These are phyloP conservation scores for Oreochromis niloticus DNA, from an alignment of 2,113 vertebrate species.

Conservation along the genomic window DNA sequence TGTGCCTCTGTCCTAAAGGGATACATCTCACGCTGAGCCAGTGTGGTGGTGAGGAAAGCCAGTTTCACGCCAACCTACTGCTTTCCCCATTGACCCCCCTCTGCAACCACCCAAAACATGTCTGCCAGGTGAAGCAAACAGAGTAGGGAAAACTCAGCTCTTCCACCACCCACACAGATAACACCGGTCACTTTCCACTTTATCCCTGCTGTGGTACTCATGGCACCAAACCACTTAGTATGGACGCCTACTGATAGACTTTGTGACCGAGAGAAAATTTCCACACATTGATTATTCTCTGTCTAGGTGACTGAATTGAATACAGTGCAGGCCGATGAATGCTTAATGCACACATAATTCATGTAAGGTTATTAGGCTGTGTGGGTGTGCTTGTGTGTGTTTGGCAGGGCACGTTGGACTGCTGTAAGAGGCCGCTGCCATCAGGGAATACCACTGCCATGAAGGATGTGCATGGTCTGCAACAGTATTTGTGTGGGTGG, in stretches of 20 bases:
- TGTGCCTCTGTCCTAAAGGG: slow-evolving; percentile 4
- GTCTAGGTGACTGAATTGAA: slow-evolving; percentile 30
- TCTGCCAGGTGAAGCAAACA: slow-evolving; percentile 29
- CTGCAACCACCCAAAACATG: slow-evolving; percentile 5
- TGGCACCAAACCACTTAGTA: slow-evolving; percentile 24
- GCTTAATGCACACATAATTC: slow-evolving; percentile 26
- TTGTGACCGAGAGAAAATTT: slow-evolving; percentile 23
- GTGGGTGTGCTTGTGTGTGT: neutral
- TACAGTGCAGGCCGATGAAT: neutral
- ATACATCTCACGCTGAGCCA: neutral
- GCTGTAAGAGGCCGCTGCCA: neutral
- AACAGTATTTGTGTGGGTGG: neutral
- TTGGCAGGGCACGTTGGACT: neutral
- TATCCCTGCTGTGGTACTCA: neutral
- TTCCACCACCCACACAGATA: slow-evolving; percentile 24
- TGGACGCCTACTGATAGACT: slow-evolving; percentile 38
- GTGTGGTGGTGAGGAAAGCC: slow-evolving; percentile 12
- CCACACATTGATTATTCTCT: slow-evolving; percentile 22
- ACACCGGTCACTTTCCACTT: slow-evolving; percentile 12
- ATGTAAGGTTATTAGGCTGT: slow-evolving; percentile 2
- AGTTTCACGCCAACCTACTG: slow-evolving; percentile 18
- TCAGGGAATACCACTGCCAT: neutral
- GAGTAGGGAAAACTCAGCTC: neutral
- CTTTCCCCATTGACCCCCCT: slow-evolving; percentile 16
- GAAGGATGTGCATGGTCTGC: neutral